These are phyloP conservation scores for Drosophila paulistorum DNA, from an alignment of 1,140 invertebrate species.

Conservation along the genomic window DNA sequence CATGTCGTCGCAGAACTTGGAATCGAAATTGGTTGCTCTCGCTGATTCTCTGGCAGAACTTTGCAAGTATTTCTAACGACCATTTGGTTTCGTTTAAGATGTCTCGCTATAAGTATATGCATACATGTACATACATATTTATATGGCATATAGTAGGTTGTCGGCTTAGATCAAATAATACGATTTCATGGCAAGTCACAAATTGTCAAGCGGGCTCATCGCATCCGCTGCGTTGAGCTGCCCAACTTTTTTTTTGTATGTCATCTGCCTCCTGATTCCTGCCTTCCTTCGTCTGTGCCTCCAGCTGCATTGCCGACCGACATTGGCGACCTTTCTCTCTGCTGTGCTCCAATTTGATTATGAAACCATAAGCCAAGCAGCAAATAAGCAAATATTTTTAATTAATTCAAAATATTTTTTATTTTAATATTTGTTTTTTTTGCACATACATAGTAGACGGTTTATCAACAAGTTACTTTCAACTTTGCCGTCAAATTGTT, in stretches of 20 bases:
- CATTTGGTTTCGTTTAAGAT: slow-evolving; percentile 80
- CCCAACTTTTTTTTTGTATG: not conserved
- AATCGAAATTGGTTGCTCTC: slow-evolving; percentile 19
- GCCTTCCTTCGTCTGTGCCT: not conserved
- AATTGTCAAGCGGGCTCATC: slow-evolving; percentile 70
- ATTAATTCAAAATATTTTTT: slow-evolving; percentile 70
- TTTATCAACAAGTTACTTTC: slow-evolving; percentile 72
- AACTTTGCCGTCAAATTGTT: slow-evolving; percentile 58
- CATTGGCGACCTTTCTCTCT: slow-evolving; percentile 55
- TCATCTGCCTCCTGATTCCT: not conserved
- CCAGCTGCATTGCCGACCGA: slow-evolving; percentile 4
- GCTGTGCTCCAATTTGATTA: slow-evolving; percentile 71
- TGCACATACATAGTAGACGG: slow-evolving; percentile 43
- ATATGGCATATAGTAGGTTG: not conserved
- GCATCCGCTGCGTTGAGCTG: slow-evolving; percentile 47
- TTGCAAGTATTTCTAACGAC: slow-evolving; percentile 37
- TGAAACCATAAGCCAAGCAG: slow-evolving; percentile 36
- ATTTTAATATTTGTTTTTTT: slow-evolving; percentile 38
- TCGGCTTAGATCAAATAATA: slow-evolving; percentile 82
- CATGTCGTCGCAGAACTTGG: slow-evolving; percentile 66
- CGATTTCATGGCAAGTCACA: slow-evolving; percentile 82
- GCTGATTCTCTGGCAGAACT: slow-evolving; percentile 35
- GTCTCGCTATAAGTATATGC: slow-evolving; percentile 6
- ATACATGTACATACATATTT: not conserved
- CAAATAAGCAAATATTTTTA: slow-evolving; percentile 52